A percentile compares a stretch with the other conserved stretches of the same genome.
phyloP scores from a whole-genome alignment of 2,113 vertebrate species.

The Corythaeola cristata region DNA sequence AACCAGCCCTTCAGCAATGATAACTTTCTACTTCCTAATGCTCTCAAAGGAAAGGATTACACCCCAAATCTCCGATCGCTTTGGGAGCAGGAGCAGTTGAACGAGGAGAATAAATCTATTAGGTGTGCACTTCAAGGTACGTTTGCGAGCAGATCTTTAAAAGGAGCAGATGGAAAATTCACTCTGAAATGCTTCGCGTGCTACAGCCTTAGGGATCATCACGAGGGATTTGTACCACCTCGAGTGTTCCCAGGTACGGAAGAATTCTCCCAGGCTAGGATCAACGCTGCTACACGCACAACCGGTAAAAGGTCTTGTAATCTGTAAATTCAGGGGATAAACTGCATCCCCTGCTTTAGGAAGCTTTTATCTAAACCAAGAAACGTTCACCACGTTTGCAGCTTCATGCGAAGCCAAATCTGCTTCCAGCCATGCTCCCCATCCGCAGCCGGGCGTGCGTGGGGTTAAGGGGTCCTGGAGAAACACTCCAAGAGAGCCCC shows the following conservation, averaged over 20 bases:
- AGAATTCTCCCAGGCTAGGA: not conserved
- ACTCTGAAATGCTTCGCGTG: not conserved
- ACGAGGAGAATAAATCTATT: not conserved
- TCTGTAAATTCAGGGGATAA: not conserved
- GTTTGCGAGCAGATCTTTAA: not conserved
- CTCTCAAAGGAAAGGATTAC: conserved; percentile 7
- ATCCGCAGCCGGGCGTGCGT: fast-evolving
- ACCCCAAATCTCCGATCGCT: not conserved
- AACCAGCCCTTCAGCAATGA: not conserved
- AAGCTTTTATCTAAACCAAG: not conserved
- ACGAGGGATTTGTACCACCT: not conserved
- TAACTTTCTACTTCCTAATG: not conserved
- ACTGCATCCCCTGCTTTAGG: not conserved
- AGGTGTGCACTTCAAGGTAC: not conserved
- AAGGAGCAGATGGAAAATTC: conserved; percentile 9
- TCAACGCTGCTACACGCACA: not conserved
- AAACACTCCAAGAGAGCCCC: not conserved
- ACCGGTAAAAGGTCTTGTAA: not conserved
- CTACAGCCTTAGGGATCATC: not conserved
- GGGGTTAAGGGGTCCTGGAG: not conserved
- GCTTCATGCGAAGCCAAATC: not conserved
- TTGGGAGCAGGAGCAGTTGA: not conserved
- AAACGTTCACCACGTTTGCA: not conserved
- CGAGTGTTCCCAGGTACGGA: not conserved
- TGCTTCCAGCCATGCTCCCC: not conserved